These are phyloP conservation scores for Oncorhynchus clarkii DNA, from an alignment of 2,113 vertebrate species.

Conservation along the genomic window DNA sequence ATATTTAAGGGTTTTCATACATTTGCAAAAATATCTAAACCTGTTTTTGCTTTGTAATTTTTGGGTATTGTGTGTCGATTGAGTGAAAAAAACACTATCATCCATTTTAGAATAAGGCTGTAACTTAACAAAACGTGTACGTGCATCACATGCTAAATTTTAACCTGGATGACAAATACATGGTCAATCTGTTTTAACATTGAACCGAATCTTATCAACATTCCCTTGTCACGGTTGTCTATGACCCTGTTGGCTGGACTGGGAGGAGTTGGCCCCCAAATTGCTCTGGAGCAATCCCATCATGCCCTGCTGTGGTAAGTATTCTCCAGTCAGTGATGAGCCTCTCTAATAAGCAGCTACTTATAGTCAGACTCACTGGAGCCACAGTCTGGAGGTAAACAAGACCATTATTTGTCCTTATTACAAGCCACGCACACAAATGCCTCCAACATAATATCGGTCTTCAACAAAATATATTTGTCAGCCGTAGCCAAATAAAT, in stretches of 20 bases:
- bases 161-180: no score
- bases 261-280: background rate
- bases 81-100: no score
- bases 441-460: background rate
- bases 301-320: constrained; percentile 28
- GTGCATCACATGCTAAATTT: no score
- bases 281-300: constrained; percentile 11
- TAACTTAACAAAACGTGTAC: no score
- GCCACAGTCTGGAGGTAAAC: constrained; percentile 16
- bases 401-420: background rate
- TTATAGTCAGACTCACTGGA: constrained; percentile 73
- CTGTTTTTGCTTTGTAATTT: no score
- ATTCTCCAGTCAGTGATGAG: constrained; percentile 1
- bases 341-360: constrained; percentile 37
- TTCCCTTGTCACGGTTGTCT: no score
- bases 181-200: no score
- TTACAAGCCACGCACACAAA: background rate
- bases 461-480: constrained; percentile 15
- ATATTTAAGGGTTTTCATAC: no score
- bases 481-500: background rate
- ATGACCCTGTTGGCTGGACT: background rate
- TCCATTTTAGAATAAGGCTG: no score
- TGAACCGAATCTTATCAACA: no score
- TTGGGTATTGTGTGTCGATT: no score
- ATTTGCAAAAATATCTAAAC: no score